These are phyloP conservation scores for Pemphredon lugubris DNA, from an alignment of 2,888 invertebrate species.

Conservation along the genomic window DNA sequence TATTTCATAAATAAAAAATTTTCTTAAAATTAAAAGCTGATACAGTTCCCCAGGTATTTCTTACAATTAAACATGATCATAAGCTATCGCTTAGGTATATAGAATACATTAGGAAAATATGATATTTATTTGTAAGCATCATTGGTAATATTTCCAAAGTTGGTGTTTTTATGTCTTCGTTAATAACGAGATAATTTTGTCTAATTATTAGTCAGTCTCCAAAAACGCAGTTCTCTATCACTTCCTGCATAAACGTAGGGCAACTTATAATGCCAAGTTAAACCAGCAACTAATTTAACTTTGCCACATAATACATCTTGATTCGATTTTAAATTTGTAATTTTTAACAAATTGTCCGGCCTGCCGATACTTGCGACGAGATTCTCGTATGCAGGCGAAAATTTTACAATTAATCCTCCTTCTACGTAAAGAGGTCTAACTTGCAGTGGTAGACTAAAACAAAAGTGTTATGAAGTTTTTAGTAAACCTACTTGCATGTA, in stretches of 20 bases:
- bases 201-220: too few relatives aligned
- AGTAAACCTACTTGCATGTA: too few relatives aligned
- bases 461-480: too few relatives aligned
- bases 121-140: constrained; percentile 35
- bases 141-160: too few relatives aligned
- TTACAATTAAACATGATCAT: too few relatives aligned
- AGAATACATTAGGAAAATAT: constrained; percentile 16
- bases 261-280: constrained; percentile 85
- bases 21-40: too few relatives aligned
- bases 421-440: constrained; percentile 85
- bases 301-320: constrained; percentile 83
- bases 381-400: constrained; percentile 85
- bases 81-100: too few relatives aligned
- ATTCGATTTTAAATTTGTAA: constrained; percentile 84
- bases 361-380: constrained; percentile 86
- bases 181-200: too few relatives aligned
- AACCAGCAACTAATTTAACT: constrained; percentile 83
- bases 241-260: constrained; percentile 85
- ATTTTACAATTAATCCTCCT: constrained; percentile 84
- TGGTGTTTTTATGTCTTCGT: too few relatives aligned
- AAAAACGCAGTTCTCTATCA: constrained; percentile 84
- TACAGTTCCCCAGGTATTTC: too few relatives aligned
- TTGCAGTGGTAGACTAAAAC: constrained; percentile 84
- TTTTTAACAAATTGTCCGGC: constrained; percentile 86
- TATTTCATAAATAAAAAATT: constrained; percentile 34